Base-by-base conservation (phyloP, 1,140 invertebrate species). In the Euborellia annulipes region DNA sequence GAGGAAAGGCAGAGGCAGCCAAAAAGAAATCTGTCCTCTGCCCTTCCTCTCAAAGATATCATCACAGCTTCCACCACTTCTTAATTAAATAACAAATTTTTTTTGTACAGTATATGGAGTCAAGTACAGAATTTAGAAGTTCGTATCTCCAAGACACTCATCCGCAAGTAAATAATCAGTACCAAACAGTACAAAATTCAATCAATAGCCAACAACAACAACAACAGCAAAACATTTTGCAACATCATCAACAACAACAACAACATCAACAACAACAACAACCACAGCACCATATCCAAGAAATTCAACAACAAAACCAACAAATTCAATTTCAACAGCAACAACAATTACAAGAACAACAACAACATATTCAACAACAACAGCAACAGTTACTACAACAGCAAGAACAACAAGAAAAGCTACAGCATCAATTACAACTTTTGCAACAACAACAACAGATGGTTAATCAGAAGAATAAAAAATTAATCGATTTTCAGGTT, bases 221-320 rank as follows among this genome's bases (percentile, higher is more conserved):
- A 45, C 57, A 51, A 51, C 53, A 55, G 18, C 58, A 59, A 30
- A 51, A 59, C 39, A 57, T 58, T 20, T 52, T 55, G 6, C 57
- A 56, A 45, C 53, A 56, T 46, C 50, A 51, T 17, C 53, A 50
- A 50, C 58, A 60, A 45, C 62, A 64, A 52, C 59, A 62, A 53
- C 52, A 67, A 49, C 55, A 61, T 8, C 64, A 67, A 51, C 63
- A 71, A 53, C 59, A 71, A 13, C 72, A 54, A 41, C 53, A 57
- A 46, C 47, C 45, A 8, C 52, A 55, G 48, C 51, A 56, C 22
- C 55, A 58, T 3, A 42, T 30, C 41, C 48, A 18, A 16, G 50
- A 53, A 38, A 36, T 50, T 27, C 50, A 51, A 41, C 53, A 58
- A 23, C 23, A 52, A 39, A 55, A 56, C 18, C 51, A 51, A 23